These are phyloP conservation scores for Micrasema longulum DNA, from an alignment of 1,140 invertebrate genomes.

Conservation along the genomic window DNA sequence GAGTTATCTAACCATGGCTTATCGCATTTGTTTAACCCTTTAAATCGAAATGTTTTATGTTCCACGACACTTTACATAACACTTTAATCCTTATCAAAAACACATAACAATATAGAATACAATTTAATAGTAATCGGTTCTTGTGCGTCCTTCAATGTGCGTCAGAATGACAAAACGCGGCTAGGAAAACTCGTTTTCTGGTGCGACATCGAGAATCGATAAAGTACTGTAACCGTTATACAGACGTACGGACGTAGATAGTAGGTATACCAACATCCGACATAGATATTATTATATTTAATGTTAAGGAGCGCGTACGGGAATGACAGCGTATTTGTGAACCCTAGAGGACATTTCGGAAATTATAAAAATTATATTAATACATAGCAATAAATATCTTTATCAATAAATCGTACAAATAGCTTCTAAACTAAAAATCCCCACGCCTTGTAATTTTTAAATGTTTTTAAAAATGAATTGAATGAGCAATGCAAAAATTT, in stretches of 20 bases:
- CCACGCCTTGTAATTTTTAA: too few relatives aligned
- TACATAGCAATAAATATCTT: too few relatives aligned
- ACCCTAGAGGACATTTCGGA: neutral
- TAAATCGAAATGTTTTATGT: neutral
- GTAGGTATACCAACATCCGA: too few relatives aligned
- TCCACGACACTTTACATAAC: constrained; percentile 1
- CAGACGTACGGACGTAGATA: neutral
- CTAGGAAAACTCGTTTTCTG: constrained; percentile 24
- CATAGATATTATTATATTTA: too few relatives aligned
- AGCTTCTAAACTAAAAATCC: too few relatives aligned
- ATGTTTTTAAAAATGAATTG: too few relatives aligned
- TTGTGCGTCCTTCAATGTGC: constrained; percentile 12
- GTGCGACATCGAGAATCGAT: constrained; percentile 41
- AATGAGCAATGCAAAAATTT: too few relatives aligned
- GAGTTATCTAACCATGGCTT: constrained; percentile 1
- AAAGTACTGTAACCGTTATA: constrained; percentile 8
- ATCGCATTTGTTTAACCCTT: constrained; percentile 8
- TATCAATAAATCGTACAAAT: too few relatives aligned
- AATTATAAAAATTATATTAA: too few relatives aligned
- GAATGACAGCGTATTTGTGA: constrained; percentile 3
- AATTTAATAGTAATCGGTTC: too few relatives aligned
- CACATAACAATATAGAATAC: constrained; percentile 3
- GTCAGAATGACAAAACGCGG: constrained; percentile 31
- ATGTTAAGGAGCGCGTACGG: constrained; percentile 6
- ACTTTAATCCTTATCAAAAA: constrained; percentile 20